Percentiles rank a stretch among this genome's conserved stretches.
phyloP scores from a whole-genome alignment of 2,797 vertebrate species.

The Monodelphis domestica region DNA sequence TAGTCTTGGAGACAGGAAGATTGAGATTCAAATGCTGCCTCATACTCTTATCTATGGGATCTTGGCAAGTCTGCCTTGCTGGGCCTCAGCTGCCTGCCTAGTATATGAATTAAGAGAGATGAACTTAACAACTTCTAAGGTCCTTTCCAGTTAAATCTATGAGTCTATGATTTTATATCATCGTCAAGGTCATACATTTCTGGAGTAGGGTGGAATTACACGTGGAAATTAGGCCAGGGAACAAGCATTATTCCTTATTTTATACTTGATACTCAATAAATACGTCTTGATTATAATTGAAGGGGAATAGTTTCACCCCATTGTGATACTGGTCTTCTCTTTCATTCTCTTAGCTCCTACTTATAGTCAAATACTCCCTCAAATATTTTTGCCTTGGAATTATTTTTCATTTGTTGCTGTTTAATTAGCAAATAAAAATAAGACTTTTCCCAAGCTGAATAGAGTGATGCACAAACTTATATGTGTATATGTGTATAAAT shows the following conservation, averaged over 20 bases:
- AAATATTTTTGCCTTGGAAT: not conserved
- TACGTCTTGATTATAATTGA: not conserved
- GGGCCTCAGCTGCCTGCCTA: not conserved
- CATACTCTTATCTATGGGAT: not conserved
- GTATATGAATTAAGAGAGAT: not conserved
- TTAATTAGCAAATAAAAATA: not conserved
- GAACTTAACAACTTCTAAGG: not conserved
- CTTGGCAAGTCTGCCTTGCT: not conserved
- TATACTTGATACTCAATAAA: not conserved
- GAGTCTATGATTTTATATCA: not conserved
- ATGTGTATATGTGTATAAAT: not conserved
- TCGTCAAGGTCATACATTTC: not conserved
- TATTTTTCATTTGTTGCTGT: not conserved
- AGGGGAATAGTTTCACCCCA: not conserved
- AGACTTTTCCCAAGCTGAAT: not conserved
- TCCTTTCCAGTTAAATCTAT: not conserved
- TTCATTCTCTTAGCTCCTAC: not conserved
- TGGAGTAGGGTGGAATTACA: not conserved
- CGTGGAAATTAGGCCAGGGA: not conserved
- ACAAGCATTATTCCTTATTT: not conserved
- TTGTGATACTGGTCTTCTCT: not conserved
- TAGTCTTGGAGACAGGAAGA: not conserved
- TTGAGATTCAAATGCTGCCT: not conserved
- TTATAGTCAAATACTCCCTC: not conserved
- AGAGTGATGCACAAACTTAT: not conserved